Evolutionary conservation across 2,113 vertebrate genomes (phyloP).

Genomic region (Herpailurus yagouaroundi): DNA sequence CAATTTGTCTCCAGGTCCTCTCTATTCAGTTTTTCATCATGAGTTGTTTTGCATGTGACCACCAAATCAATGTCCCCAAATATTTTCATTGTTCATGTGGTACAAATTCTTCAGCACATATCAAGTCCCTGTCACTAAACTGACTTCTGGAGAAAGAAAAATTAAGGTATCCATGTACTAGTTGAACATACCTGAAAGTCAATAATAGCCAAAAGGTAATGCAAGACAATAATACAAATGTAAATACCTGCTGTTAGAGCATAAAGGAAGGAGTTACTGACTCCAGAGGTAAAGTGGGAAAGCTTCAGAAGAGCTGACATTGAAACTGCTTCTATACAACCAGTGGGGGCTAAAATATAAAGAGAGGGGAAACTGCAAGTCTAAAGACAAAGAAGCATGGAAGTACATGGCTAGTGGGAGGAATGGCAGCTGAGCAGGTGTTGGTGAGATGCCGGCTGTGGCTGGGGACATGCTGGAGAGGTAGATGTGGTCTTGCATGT

Average conservation of each 20-base stretch:
- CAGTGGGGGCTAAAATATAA: neutral
- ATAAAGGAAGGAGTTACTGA: neutral
- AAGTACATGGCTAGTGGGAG: neutral
- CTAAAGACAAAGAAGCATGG: neutral
- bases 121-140: neutral
- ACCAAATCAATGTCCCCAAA: neutral
- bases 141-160: neutral
- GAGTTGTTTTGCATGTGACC: neutral
- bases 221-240: neutral
- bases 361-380: neutral
- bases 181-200: neutral
- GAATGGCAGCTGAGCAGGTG: neutral
- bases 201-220: neutral
- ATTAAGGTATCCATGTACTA: neutral
- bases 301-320: constrained; percentile 32
- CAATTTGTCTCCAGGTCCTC: neutral
- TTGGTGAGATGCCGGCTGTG: too few species aligned
- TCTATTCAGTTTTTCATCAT: neutral
- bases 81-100: neutral
- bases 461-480: neutral
- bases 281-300: neutral
- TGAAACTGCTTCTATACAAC: neutral
- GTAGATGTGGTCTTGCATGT: rapidly evolving
- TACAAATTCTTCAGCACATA: neutral
- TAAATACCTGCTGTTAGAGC: neutral